These are phyloP conservation scores for Xestia ashworthii DNA, from an alignment of 2,888 invertebrate species.

Conservation along the genomic window DNA sequence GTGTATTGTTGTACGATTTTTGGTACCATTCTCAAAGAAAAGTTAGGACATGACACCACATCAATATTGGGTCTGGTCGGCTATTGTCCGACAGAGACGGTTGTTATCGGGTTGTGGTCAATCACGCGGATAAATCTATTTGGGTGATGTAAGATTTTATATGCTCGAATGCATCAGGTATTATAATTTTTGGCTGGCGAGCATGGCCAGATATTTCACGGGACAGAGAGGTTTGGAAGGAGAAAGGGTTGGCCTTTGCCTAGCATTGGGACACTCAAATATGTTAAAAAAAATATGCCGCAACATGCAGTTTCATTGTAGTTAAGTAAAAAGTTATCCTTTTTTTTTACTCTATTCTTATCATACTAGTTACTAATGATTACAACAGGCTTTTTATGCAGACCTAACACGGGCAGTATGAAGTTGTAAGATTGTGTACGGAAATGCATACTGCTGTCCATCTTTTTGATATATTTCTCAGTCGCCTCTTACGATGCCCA, in stretches of 20 bases:
- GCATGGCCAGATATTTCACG: no score
- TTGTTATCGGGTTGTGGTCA: background rate
- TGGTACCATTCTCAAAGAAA: background rate
- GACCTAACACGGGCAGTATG: no score
- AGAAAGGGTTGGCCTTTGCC: no score
- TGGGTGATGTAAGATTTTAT: background rate
- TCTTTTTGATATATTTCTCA: constrained; percentile 27
- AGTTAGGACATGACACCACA: background rate
- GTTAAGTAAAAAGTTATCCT: background rate
- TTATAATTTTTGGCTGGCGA: background rate
- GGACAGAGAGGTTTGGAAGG: no score
- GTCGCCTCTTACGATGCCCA: constrained; percentile 18
- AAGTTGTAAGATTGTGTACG: background rate
- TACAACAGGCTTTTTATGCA: background rate
- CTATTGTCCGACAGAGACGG: background rate
- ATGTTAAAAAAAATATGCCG: no score
- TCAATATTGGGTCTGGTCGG: background rate
- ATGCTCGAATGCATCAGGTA: no score
- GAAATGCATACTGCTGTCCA: constrained; percentile 9
- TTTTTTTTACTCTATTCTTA: background rate
- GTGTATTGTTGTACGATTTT: background rate
- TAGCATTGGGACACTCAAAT: no score
- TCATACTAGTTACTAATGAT: background rate
- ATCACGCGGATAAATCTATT: background rate
- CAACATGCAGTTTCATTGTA: background rate